Evolutionary conservation across 1,140 invertebrate genomes (phyloP).

Genomic region (Hypothenemus hampei): DNA sequence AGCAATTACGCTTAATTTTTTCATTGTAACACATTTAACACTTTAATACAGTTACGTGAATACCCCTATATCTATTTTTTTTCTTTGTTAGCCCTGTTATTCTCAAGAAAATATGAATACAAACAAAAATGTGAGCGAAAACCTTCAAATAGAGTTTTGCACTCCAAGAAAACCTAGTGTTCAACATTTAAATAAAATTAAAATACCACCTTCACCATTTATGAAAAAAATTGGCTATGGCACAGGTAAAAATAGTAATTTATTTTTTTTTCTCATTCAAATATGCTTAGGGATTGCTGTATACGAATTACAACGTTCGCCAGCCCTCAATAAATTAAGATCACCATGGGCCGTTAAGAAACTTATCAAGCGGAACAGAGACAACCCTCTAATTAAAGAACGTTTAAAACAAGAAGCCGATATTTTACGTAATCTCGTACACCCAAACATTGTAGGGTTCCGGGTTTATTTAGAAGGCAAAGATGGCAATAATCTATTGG

Average conservation of each 20-base stretch:
- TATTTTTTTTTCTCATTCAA: neutral
- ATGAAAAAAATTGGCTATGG: slow-evolving; percentile 68
- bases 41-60: no score
- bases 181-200: slow-evolving; percentile 10
- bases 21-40: no score
- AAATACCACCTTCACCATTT: slow-evolving; percentile 63
- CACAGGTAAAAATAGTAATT: slow-evolving; percentile 53
- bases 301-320: slow-evolving; percentile 68
- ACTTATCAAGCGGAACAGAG: slow-evolving; percentile 48
- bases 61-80: no score
- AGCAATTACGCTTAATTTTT: no score
- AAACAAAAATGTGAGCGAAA: no score
- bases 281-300: slow-evolving; percentile 60
- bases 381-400: slow-evolving; percentile 46
- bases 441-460: slow-evolving; percentile 82
- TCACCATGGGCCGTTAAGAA: slow-evolving; percentile 84
- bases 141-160: no score
- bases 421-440: slow-evolving; percentile 62
- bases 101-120: no score
- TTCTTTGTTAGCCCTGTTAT: no score
- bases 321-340: slow-evolving; percentile 54
- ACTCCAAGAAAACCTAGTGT: slow-evolving; percentile 13
- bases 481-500: slow-evolving; percentile 61
- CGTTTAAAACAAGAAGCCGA: slow-evolving; percentile 67
- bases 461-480: slow-evolving; percentile 58